phyloP scores from a whole-genome alignment of 2,797 vertebrate genomes.

The Coluber constrictor region DNA sequence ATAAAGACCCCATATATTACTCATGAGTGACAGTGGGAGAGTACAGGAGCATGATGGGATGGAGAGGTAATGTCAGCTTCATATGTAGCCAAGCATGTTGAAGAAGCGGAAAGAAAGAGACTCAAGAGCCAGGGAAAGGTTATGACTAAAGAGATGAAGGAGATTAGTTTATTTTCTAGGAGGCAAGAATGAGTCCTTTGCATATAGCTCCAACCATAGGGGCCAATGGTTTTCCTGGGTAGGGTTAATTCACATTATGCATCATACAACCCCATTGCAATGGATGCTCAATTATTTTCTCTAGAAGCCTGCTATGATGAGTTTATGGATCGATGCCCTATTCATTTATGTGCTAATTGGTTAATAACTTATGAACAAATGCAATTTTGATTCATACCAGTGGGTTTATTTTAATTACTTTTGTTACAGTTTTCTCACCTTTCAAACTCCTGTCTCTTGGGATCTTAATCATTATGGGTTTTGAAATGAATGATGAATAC shows the following conservation, averaged over 20 bases:
- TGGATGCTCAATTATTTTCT: not conserved
- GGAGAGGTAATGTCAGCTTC: not conserved
- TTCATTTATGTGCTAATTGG: not conserved
- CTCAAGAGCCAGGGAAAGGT: not conserved
- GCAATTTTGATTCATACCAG: not conserved
- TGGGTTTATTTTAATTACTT: not conserved
- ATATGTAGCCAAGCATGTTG: not conserved
- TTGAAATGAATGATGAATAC: not conserved
- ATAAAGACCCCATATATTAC: not conserved
- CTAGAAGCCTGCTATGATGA: not conserved
- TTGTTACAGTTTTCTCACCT: not conserved
- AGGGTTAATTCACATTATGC: not conserved
- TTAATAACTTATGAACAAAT: not conserved
- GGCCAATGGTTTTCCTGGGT: not conserved
- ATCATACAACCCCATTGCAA: not conserved
- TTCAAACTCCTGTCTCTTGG: not conserved
- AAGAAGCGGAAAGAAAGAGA: not conserved
- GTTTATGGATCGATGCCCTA: not conserved
- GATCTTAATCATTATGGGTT: not conserved
- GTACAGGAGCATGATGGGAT: not conserved
- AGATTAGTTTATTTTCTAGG: not conserved
- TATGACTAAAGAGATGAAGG: not conserved
- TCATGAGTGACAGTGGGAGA: not conserved
- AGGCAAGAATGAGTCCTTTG: not conserved
- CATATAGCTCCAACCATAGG: not conserved